Evolutionary conservation across 2,113 vertebrate species (phyloP).

Genomic region (Osmerus mordax): DNA sequence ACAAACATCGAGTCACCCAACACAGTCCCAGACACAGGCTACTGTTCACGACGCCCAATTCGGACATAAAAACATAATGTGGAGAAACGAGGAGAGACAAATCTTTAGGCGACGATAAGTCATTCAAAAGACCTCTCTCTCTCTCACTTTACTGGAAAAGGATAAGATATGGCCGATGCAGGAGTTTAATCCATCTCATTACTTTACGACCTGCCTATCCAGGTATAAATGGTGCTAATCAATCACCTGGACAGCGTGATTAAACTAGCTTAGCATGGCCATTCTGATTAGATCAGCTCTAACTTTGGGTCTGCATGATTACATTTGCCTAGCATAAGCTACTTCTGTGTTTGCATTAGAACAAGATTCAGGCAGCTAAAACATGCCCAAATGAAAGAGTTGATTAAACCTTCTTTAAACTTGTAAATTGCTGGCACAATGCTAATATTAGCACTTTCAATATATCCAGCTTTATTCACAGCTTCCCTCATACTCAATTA

Average conservation of each 20-base stretch:
- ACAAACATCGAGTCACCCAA: not conserved
- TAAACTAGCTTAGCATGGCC: conserved; percentile 25
- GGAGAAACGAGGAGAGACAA: conserved; percentile 13
- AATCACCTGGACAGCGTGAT: conserved; percentile 54
- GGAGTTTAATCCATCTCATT: conserved; percentile 45
- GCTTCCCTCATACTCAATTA: conserved; percentile 7
- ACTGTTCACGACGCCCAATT: not conserved
- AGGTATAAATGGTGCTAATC: conserved; percentile 54
- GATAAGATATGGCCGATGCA: conserved; percentile 31
- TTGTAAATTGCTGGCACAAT: not conserved
- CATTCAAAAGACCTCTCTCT: conserved; percentile 7
- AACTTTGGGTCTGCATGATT: conserved; percentile 16
- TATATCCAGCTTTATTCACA: not conserved
- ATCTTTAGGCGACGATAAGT: conserved; percentile 23
- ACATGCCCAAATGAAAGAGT: not conserved
- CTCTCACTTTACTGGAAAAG: not conserved
- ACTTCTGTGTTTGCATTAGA: not conserved
- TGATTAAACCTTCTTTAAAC: not conserved
- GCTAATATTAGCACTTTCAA: conserved; percentile 7
- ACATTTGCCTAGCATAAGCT: conserved; percentile 2
- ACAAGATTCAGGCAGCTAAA: not conserved
- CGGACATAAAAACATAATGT: not conserved
- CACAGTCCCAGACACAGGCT: not conserved
- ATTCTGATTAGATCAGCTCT: conserved; percentile 34
- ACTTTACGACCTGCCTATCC: conserved; percentile 34